Conservation (phyloP, 2,113 vertebrate genomes). For the Plectropomus leopardus region DNA sequence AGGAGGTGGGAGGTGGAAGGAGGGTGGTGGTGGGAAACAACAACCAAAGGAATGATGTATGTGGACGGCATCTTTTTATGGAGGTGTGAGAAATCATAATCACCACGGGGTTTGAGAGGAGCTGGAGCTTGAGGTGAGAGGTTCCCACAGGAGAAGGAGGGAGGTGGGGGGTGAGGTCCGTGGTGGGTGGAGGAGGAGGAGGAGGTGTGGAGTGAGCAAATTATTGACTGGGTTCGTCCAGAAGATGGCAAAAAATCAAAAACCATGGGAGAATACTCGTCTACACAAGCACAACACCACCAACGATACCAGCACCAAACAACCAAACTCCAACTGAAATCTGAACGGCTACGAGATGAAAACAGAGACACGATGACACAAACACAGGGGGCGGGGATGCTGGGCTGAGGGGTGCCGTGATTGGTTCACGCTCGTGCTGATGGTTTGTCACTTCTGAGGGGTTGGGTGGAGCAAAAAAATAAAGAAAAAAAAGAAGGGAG, state of each 20-base stretch:
- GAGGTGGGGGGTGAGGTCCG: conserved; percentile 69
- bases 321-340: conserved; percentile 76
- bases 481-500: not conserved
- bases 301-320: conserved; percentile 76
- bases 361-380: conserved; percentile 76
- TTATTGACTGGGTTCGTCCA: conserved; percentile 71
- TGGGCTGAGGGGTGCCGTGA: conserved; percentile 69
- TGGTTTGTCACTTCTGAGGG: conserved; percentile 75
- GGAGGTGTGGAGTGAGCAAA: conserved; percentile 66
- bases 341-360: conserved; percentile 64
- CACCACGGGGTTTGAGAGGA: conserved; percentile 78
- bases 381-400: conserved; percentile 73
- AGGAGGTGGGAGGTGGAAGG: conserved; percentile 62
- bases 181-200: conserved; percentile 68
- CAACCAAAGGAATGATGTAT: conserved; percentile 84
- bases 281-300: conserved; percentile 80
- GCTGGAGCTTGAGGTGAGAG: conserved; percentile 70
- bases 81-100: conserved; percentile 82
- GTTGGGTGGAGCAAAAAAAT: conserved; percentile 79
- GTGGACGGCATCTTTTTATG: conserved; percentile 80
- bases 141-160: conserved; percentile 69
- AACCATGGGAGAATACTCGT: conserved; percentile 78
- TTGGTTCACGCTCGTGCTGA: conserved; percentile 72
- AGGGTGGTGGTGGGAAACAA: conserved; percentile 69
- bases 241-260: conserved; percentile 81